Evolutionary conservation across 1,140 invertebrate species (phyloP).

Genomic region (Neodiprion pinetum): DNA sequence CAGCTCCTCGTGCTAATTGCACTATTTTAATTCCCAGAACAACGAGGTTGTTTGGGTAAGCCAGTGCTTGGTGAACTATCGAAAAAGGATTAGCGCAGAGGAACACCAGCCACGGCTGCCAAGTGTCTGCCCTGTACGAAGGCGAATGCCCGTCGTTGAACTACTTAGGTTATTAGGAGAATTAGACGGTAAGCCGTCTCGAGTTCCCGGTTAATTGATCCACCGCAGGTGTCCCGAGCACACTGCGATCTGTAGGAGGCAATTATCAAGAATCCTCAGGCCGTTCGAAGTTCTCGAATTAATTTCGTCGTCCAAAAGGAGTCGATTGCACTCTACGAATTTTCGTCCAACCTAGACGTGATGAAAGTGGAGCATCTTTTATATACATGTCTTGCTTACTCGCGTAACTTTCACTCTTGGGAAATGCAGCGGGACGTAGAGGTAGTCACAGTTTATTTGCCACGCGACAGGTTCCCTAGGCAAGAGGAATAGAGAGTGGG

Average conservation of each 20-base stretch:
- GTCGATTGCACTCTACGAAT: no score
- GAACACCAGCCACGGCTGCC: neutral
- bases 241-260: neutral
- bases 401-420: neutral
- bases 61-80: neutral
- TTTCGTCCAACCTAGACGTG: no score
- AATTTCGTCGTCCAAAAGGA: neutral
- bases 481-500: neutral
- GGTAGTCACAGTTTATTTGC: no score
- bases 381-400: neutral
- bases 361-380: neutral
- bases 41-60: neutral
- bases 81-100: neutral
- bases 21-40: neutral
- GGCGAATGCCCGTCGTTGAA: neutral
- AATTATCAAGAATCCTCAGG: neutral
- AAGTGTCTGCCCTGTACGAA: neutral
- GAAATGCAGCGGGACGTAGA: neutral
- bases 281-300: neutral
- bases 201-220: neutral
- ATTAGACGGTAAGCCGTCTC: constrained; percentile 1
- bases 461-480: no score
- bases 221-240: neutral
- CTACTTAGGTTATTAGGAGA: neutral
- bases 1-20: neutral